A percentile compares a stretch with the other conserved stretches of the same genome.
Conservation (phyloP, 1,140 invertebrate species). For the Apis florea region DNA sequence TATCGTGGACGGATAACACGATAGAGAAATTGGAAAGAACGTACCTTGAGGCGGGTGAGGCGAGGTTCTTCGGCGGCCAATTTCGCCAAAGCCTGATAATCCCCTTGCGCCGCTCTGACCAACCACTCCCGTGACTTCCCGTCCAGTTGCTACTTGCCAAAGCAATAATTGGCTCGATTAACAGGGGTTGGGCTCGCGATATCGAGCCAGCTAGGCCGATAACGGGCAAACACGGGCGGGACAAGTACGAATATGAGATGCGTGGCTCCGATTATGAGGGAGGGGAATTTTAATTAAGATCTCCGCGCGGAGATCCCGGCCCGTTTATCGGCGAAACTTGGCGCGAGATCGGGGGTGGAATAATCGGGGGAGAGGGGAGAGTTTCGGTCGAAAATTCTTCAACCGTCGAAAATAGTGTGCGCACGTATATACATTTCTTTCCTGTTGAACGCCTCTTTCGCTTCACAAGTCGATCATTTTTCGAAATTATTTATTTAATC, state of each 20-base stretch:
- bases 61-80: constrained; percentile 90
- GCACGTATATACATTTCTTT: too few species aligned
- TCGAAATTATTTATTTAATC: too few species aligned
- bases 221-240: neutral
- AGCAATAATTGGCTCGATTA: constrained; percentile 57
- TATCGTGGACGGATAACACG: too few species aligned
- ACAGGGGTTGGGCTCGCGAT: constrained; percentile 47
- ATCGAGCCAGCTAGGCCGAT: constrained; percentile 26
- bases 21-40: too few species aligned
- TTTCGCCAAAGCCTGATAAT: constrained; percentile 91
- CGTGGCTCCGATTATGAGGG: neutral
- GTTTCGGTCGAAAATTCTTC: too few species aligned
- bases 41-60: constrained; percentile 90
- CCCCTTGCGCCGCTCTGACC: constrained; percentile 88
- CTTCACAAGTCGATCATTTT: too few species aligned
- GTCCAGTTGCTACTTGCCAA: constrained; percentile 80
- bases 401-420: too few species aligned
- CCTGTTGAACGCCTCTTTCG: too few species aligned
- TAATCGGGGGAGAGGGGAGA: too few species aligned
- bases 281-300: constrained; percentile 64
- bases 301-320: constrained; percentile 46
- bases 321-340: constrained; percentile 39
- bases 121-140: constrained; percentile 91
- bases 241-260: constrained; percentile 12
- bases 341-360: too few species aligned